Percentiles rank a stretch among this genome's conserved stretches.
These are phyloP conservation scores for Gallinago solitaria DNA, from an alignment of 2,797 vertebrate genomes.

Conservation along the genomic window DNA sequence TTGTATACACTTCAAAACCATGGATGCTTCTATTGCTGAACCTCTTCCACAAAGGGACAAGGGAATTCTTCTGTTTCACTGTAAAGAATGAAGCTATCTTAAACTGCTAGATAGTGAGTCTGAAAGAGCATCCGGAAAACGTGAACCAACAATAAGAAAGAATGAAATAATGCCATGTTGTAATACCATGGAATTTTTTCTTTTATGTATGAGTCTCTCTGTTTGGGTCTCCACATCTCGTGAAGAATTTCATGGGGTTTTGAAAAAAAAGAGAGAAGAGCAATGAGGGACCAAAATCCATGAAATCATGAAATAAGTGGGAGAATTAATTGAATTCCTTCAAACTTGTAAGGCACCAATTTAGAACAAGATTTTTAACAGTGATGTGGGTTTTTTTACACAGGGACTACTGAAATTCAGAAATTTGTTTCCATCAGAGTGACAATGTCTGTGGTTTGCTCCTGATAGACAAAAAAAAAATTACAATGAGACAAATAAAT, in stretches of 20 bases:
- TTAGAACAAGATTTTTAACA: not conserved
- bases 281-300: not conserved
- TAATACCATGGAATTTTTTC: not conserved
- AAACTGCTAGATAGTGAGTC: not conserved
- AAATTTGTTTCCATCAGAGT: not conserved
- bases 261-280: not conserved
- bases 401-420: not conserved
- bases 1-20: not conserved
- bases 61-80: not conserved
- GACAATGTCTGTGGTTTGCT: not conserved
- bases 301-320: not conserved
- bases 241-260: not conserved
- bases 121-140: not conserved
- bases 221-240: not conserved
- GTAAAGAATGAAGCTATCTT: not conserved
- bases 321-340: not conserved
- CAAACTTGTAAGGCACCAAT: not conserved
- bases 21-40: not conserved
- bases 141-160: not conserved
- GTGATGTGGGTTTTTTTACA: not conserved
- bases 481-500: not conserved
- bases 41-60: not conserved
- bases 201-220: not conserved
- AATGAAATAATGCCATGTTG: not conserved
- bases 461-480: not conserved